Base-by-base conservation (phyloP, 2,113 vertebrate species). In the Centropus unirufus region DNA sequence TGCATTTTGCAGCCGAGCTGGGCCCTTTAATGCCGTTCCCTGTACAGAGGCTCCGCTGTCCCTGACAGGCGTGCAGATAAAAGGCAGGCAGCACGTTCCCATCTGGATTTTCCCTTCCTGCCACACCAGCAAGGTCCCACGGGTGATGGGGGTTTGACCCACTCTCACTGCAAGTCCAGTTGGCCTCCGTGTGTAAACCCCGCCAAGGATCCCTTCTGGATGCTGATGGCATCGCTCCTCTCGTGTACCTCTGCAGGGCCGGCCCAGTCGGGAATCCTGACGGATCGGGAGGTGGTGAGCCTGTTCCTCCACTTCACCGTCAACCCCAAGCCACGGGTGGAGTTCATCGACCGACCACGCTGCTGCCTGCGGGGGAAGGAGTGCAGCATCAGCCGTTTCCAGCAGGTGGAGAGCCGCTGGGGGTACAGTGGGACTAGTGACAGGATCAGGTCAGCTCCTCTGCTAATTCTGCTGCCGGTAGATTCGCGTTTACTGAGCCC, bases 371-470 rank as follows among this genome's bases (percentile, higher is more conserved):
- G 99, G 0, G 99, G 99, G 89, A 99, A 99, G 97, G 99, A 99
- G 96, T 99, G 99, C 97, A 99, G 99, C 97, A 99, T 99, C 97
- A 99, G 98, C 36, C 99, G 99, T 42, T 99, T 99, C 96, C 99
- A 99, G 93, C 99, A 99, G 97, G 99, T 99, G 97, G 99, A 99
- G 97, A 99, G 99, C 97, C 99, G 99, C 97, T 99, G 99, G 99
- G 99, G 99, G 52, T 99, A 99, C 98, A 99, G 99, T 4, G 99
- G 99, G 68, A 99, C 99, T 17, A 99, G 99, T 29, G 99, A 99
- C 97, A 98, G 99, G 76, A 99, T 99, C 96, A 98, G 99, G 99
- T 99, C 90, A 90, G 87, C 59, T 70, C 20, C 32, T n/a, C 40
- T 47, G 78, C 83, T 75, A n/a, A 36, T 92, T 80, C 86, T 91